Evolutionary conservation across 1,140 invertebrate genomes (phyloP), one percentile per base, ranked within the genome.

Genomic region (Notospermus geniculatus): DNA sequence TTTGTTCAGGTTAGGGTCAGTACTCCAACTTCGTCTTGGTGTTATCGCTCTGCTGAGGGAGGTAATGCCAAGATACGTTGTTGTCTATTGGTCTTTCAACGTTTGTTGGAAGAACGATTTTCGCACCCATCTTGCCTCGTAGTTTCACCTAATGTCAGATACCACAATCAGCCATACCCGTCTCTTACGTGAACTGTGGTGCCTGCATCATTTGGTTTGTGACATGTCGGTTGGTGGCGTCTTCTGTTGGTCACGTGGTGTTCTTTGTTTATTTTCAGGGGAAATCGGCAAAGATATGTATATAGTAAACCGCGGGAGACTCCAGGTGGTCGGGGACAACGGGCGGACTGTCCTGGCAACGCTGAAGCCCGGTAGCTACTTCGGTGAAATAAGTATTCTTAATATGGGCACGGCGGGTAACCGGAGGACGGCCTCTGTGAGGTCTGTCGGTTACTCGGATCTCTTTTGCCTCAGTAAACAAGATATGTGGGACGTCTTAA

Each of bases 341-440:
- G 95, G 95, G 53, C 92, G 94, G 82, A 95, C 93, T 27, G 95
- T 98, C 45, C 85, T 98, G 76, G 95, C 95, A 66, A 97, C 94
- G 62, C 86, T 98, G 0, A 78, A 75, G 71, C 77, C 77, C n/a
- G 95, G 95, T 80, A 96, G 93, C 80, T 98, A 98, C 88, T 98
- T 99, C 85, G 97, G 97, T 70, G 97, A 99, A 87, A 98, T 99
- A 85, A 95, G 92, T 85, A 97, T 98, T 84, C 88, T 98, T 80
- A 98, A 98, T 87, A 98, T 98, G 94, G 95, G 95, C 82, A 97
- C 93, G 77, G 94, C 94, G 88, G 95, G 95, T 77, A 98, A 98
- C 85, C 87, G 95, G 78, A 65, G 76, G 45, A 80, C 75, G n/a
- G 78, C 79, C 58, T 78, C 77, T 11, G 95, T 98, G 62, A 86